Evolutionary conservation across 2,888 invertebrate species (phyloP), one percentile per base, ranked within the genome.

Genomic region (Melipona beecheii): DNA sequence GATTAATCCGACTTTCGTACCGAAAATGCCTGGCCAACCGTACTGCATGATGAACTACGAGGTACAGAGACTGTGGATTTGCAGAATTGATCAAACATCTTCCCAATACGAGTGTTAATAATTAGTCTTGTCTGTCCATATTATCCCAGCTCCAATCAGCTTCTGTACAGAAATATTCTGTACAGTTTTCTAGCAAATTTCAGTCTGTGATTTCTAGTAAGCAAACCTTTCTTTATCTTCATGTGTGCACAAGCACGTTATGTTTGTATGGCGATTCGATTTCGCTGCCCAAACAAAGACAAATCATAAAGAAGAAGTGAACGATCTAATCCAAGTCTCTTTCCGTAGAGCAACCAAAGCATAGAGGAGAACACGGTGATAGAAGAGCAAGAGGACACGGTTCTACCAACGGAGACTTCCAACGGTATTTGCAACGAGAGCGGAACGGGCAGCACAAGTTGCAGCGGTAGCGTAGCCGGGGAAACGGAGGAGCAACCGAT

Each of bases 1-100:
- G 95, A 94, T 95, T 90, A 94, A 94, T 90, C 95, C 95, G 69
- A 92, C 92, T 68, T 93, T 93, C 85, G 91, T 93, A 86, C 93
- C 94, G 79, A 92, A 93, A 90, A 83, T 93, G 76, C 90, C 88
- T 75, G 91, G 89, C 69, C 92, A 93, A 72, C 93, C 91, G 75
- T 93, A 93, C 86, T 93, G 93, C 81, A 87, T 93, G 78, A 90
- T 94, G 90, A 92, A 93, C 81, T 93, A 93, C 83, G 93, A 94
- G 92, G 94, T 93, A 68, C 0, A 56, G 5, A 74, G 31, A 27
- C 56, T n/a, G 2, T 1, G 2, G 49, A 15, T 36, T 36, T 1
- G 31, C 31, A 31, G 4, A 31, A 31, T 31, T 4, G 13, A 6
- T 50, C 4, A 0, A 31, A 31, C 31, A 31, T 31, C 31, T 31